Conservation (phyloP, 1,140 invertebrate species). For the Drosophila kurseongensis region DNA sequence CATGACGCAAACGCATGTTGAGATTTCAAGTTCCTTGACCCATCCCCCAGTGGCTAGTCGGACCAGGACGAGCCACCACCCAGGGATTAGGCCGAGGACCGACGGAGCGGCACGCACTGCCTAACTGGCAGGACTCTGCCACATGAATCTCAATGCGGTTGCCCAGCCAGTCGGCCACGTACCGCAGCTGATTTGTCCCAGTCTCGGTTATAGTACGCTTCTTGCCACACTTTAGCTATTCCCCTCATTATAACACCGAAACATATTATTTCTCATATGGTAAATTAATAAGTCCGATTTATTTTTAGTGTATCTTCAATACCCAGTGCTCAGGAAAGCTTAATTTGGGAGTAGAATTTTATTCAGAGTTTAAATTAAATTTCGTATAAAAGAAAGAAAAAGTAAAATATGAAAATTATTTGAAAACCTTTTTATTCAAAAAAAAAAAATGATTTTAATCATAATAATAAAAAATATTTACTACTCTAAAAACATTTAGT, state of each 20-base stretch:
- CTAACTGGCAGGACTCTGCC: slow-evolving; percentile 38
- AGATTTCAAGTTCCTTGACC: slow-evolving; percentile 72
- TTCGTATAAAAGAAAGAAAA: too few relatives aligned
- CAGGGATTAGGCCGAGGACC: slow-evolving; percentile 39
- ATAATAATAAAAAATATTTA: too few relatives aligned
- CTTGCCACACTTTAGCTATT: neutral
- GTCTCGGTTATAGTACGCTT: slow-evolving; percentile 2
- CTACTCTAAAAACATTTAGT: too few relatives aligned
- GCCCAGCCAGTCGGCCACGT: slow-evolving; percentile 58
- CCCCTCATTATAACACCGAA: slow-evolving; percentile 21
- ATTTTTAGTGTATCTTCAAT: too few relatives aligned
- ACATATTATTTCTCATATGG: neutral
- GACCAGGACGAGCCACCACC: slow-evolving; percentile 25
- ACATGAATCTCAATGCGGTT: slow-evolving; percentile 77
- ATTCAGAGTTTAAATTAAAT: too few relatives aligned
- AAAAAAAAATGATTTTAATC: too few relatives aligned
- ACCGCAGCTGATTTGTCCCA: slow-evolving; percentile 64
- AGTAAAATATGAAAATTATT: too few relatives aligned
- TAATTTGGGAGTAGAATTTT: too few relatives aligned
- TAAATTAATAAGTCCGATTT: too few relatives aligned
- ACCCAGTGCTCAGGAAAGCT: too few relatives aligned
- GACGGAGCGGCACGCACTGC: slow-evolving; percentile 52
- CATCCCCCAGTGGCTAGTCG: neutral
- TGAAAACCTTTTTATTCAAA: too few relatives aligned
- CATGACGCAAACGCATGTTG: slow-evolving; percentile 63